Conservation (phyloP, 2,888 invertebrate genomes). For the Cremastobaeus sp. region DNA sequence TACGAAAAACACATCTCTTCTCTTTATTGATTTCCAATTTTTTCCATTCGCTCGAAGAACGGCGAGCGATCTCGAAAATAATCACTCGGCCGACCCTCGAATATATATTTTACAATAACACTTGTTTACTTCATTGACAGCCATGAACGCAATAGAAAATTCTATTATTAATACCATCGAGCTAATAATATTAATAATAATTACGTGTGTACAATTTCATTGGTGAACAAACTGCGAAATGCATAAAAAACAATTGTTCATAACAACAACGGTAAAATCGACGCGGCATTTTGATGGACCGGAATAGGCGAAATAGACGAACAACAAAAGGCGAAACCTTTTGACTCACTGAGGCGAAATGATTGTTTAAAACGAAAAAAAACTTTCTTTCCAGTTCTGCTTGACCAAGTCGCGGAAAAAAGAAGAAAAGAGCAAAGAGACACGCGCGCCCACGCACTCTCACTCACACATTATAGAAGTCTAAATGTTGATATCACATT, state of each 20-base stretch:
- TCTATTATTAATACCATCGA: too few species aligned
- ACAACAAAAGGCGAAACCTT: background rate
- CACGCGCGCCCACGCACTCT: conserved; percentile 51
- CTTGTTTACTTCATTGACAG: conserved; percentile 43
- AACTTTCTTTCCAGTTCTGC: conserved; percentile 44
- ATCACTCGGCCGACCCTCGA: conserved; percentile 46
- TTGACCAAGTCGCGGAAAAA: conserved; percentile 58
- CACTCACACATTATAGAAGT: conserved; percentile 66
- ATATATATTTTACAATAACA: conserved; percentile 61
- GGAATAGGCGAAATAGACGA: background rate
- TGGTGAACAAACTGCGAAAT: background rate
- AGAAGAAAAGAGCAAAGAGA: conserved; percentile 61
- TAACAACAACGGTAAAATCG: conserved; percentile 35
- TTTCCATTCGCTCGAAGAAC: conserved; percentile 56
- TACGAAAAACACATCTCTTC: conserved; percentile 62
- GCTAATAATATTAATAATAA: conserved; percentile 18
- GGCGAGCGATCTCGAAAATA: conserved; percentile 50
- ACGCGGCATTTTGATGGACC: background rate
- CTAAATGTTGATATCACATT: conserved; percentile 77
- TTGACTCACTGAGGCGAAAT: too few species aligned
- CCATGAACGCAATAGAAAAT: conserved; percentile 22
- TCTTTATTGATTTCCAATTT: conserved; percentile 63
- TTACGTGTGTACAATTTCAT: conserved; percentile 13
- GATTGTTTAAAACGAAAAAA: conserved; percentile 16
- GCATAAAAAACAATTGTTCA: conserved; percentile 7